phyloP scores from a whole-genome alignment of 2,888 invertebrate genomes.

The Eucera pruinosa region DNA sequence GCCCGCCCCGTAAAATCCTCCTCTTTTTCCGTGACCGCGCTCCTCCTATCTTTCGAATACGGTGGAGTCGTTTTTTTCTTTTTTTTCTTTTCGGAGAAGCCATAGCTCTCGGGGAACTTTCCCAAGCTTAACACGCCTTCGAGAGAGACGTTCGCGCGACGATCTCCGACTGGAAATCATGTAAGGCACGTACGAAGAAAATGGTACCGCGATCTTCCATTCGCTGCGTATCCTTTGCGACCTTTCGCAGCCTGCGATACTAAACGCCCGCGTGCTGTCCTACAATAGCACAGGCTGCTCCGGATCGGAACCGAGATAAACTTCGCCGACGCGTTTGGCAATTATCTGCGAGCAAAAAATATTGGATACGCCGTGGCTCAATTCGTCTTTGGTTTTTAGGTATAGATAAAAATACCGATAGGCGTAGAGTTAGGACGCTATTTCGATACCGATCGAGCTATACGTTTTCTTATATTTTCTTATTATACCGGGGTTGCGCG shows the following conservation, averaged over 20 bases:
- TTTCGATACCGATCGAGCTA: no score
- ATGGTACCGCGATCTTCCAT: conserved; percentile 28
- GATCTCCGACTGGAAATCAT: conserved; percentile 3
- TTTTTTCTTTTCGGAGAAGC: neutral
- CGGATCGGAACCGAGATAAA: no score
- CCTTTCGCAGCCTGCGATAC: conserved; percentile 1
- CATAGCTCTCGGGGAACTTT: neutral
- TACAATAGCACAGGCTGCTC: no score
- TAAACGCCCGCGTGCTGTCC: neutral
- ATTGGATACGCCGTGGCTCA: no score
- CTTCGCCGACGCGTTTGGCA: neutral
- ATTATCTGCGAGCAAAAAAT: no score
- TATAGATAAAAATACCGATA: no score
- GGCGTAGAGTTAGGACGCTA: no score
- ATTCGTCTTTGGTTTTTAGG: no score
- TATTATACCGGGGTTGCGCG: no score
- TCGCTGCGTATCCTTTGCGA: neutral
- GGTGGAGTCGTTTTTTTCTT: neutral
- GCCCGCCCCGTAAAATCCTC: neutral
- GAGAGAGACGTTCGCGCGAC: neutral
- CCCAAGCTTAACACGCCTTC: neutral
- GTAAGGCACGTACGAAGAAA: conserved; percentile 36
- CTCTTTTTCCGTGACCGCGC: neutral
- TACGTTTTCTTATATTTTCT: no score
- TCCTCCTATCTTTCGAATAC: neutral